Evolutionary conservation across 2,797 vertebrate genomes (phyloP).

Genomic region (Propithecus deckenii): DNA sequence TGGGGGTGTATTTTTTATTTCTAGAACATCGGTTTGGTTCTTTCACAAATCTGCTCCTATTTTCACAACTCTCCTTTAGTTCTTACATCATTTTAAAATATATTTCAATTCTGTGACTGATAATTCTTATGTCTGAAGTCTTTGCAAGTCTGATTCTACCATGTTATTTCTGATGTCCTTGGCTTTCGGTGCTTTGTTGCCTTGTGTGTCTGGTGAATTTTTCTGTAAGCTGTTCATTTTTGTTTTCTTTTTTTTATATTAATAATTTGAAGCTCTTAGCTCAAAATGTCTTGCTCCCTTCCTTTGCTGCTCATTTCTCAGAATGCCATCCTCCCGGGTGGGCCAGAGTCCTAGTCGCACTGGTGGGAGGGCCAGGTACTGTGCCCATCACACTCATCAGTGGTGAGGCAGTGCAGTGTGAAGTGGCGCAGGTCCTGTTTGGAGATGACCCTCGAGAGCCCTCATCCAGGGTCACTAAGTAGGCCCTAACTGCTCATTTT

Average conservation of each 20-base stretch:
- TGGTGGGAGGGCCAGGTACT: conserved; percentile 88
- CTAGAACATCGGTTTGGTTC: neutral
- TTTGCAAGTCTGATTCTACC: neutral
- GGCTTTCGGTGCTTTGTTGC: neutral
- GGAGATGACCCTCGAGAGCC: conserved; percentile 88
- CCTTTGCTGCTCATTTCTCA: neutral
- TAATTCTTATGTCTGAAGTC: neutral
- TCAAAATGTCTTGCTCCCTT: conserved; percentile 58
- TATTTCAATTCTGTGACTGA: neutral
- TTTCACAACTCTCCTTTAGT: neutral
- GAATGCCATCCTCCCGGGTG: neutral
- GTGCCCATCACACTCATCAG: conserved; percentile 88
- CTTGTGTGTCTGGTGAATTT: neutral
- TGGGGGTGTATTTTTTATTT: neutral
- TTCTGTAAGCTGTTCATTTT: neutral
- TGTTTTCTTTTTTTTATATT: neutral
- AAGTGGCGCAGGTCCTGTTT: conserved; percentile 93
- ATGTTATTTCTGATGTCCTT: neutral
- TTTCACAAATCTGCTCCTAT: neutral
- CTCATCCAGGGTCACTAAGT: conserved; percentile 85
- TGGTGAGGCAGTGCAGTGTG: conserved; percentile 91
- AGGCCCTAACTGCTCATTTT: conserved; percentile 71
- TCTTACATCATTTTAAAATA: neutral
- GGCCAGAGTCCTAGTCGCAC: conserved; percentile 78
- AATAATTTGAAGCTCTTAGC: conserved; percentile 21